phyloP scores from a whole-genome alignment of 2,113 vertebrate genomes.

The Micronisus gabar region DNA sequence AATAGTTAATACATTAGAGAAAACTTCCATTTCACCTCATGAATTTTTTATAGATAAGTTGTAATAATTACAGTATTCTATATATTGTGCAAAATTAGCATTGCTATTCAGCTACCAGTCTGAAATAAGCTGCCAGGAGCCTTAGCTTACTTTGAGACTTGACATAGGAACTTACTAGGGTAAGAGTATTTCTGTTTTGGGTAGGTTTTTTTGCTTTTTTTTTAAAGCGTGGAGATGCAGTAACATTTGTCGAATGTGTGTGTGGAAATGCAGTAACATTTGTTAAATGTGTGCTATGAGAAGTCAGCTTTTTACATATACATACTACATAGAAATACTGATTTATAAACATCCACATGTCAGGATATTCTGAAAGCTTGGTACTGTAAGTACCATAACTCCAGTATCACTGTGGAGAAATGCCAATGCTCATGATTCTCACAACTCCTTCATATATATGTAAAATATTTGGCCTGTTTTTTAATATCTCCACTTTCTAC shows the following conservation, averaged over 20 bases:
- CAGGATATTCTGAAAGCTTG: background rate
- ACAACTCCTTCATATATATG: background rate
- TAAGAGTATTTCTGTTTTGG: background rate
- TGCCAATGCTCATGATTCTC: background rate
- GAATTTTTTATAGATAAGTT: background rate
- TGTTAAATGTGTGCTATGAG: background rate
- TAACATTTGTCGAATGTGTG: background rate
- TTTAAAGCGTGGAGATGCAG: background rate
- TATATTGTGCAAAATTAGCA: background rate
- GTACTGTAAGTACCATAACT: background rate
- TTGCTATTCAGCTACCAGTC: background rate
- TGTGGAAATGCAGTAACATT: background rate
- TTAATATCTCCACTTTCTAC: background rate
- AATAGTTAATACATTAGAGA: background rate
- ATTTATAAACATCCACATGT: background rate
- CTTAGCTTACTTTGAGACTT: background rate
- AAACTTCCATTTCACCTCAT: background rate
- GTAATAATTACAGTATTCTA: background rate
- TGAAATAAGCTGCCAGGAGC: background rate
- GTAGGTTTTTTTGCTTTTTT: too few species aligned
- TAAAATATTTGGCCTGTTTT: background rate
- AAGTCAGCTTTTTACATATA: background rate
- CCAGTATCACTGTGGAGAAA: background rate
- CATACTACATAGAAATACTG: background rate
- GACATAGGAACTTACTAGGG: background rate